Evolutionary conservation across 2,888 invertebrate genomes (phyloP), one percentile per base, ranked within the genome.

Genomic region (Chromoteleia sp.): DNA sequence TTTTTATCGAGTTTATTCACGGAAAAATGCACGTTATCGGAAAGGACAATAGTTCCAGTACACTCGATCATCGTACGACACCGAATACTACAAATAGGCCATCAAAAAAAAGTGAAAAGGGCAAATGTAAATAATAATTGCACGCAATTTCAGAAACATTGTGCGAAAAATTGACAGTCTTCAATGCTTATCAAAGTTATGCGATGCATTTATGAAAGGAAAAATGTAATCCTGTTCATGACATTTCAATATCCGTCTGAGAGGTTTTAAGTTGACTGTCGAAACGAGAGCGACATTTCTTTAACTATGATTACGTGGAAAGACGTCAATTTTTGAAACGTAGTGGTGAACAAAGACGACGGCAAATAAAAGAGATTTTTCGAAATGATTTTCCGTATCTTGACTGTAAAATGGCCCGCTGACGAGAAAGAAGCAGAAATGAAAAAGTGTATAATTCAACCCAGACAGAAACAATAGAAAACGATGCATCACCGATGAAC

Each of bases 211-310:
- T 50, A 59, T 15, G 39, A 58, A 17, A 14, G 30, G 65, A n/a
- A 59, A 79, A 74, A 65, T 61, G 61, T 68, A 68, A 80, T 75
- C 54, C 80, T 80, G 80, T 36, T 48, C 63, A 41, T 80, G 80
- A 75, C 75, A 63, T 80, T 80, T 80, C 80, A 75, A 80, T 80
- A 80, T 80, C 74, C 79, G 67, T 36, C 43, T 41, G 58, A 52
- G 15, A 41, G 58, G 17, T 54, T 65, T 59, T 48, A 63, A 71
- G 45, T 54, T 15, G 50, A 41, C 48, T 61, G 45, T 80, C 74
- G 29, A 68, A 74, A 74, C 68, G 50, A 17, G 70, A 56, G 36
- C 80, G 70, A 73, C 74, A 39, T 75, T 61, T 68, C 70, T 80
- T 75, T 58, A 63, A 61, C 67, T 48, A 74, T 58, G 61, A 70